Evolutionary conservation across 2,113 vertebrate genomes (phyloP).

Genomic region (Lagopus muta): DNA sequence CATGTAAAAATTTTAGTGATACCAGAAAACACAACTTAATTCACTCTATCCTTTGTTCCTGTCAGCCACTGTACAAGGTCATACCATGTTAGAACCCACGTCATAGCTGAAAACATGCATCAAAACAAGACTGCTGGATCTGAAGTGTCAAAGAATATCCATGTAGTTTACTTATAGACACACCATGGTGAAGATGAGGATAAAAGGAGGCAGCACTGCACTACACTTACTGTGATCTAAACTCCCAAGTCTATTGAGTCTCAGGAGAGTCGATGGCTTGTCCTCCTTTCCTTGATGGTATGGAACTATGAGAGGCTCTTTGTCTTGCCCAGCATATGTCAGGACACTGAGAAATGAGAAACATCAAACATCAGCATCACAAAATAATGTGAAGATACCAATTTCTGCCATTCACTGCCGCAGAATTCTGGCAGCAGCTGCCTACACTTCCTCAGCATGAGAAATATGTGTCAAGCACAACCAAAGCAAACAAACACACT

Average conservation of each 20-base stretch:
- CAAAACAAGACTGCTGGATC: not conserved
- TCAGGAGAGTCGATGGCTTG: not conserved
- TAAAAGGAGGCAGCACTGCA: not conserved
- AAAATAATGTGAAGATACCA: rapidly evolving
- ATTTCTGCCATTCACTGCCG: not conserved
- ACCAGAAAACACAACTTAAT: not conserved
- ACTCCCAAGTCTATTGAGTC: not conserved
- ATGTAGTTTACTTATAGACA: not conserved
- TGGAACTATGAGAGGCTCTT: not conserved
- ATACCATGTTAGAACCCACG: not conserved
- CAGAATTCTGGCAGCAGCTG: not conserved
- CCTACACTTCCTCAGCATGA: not conserved
- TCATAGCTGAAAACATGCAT: not conserved
- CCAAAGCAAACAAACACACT: not conserved
- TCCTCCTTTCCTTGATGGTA: not conserved
- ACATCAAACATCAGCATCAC: not conserved
- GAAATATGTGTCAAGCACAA: not conserved
- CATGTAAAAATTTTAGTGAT: not conserved
- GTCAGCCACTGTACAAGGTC: not conserved
- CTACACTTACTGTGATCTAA: not conserved
- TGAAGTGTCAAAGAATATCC: rapidly evolving
- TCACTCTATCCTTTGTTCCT: not conserved
- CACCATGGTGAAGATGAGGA: rapidly evolving
- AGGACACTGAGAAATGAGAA: not conserved
- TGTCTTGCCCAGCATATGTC: not conserved